Evolutionary conservation across 1,140 invertebrate genomes (phyloP).

Genomic region (Galleria mellonella): DNA sequence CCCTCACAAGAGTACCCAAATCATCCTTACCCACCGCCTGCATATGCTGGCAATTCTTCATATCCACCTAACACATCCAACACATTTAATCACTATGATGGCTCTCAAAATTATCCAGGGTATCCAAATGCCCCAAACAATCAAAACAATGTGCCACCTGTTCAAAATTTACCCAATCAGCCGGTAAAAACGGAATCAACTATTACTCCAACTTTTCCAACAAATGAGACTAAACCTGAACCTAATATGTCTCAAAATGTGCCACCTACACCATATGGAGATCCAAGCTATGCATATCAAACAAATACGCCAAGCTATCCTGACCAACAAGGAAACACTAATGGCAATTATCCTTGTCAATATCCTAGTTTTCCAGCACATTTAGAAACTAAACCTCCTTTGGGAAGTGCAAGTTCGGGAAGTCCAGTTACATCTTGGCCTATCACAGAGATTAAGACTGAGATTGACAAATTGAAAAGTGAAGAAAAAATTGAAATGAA

Average conservation of each 20-base stretch:
- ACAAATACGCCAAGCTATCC: conserved; percentile 31
- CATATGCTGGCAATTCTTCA: conserved; percentile 29
- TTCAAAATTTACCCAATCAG: conserved; percentile 13
- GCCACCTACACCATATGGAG: conserved; percentile 20
- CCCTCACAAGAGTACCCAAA: conserved; percentile 29
- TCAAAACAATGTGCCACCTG: conserved; percentile 18
- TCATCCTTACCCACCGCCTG: conserved; percentile 26
- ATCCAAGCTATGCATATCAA: conserved; percentile 40
- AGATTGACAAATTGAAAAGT: conserved; percentile 57
- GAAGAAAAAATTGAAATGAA: conserved; percentile 68
- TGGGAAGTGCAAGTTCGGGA: conserved; percentile 45
- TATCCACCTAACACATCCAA: conserved; percentile 31
- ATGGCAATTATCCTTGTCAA: conserved; percentile 28
- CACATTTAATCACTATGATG: conserved; percentile 49
- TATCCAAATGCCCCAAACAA: conserved; percentile 43
- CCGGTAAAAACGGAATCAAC: conserved; percentile 30
- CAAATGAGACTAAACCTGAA: conserved; percentile 22
- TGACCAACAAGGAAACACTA: conserved; percentile 22
- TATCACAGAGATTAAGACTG: conserved; percentile 57
- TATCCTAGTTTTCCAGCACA: conserved; percentile 37
- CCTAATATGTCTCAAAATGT: conserved; percentile 17
- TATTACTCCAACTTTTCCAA: conserved; percentile 13
- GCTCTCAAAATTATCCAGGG: conserved; percentile 44
- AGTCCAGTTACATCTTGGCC: conserved; percentile 62
- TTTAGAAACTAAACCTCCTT: conserved; percentile 53